Evolutionary conservation across 2,797 vertebrate species (phyloP).

Genomic region (Mionectes olivaceus): DNA sequence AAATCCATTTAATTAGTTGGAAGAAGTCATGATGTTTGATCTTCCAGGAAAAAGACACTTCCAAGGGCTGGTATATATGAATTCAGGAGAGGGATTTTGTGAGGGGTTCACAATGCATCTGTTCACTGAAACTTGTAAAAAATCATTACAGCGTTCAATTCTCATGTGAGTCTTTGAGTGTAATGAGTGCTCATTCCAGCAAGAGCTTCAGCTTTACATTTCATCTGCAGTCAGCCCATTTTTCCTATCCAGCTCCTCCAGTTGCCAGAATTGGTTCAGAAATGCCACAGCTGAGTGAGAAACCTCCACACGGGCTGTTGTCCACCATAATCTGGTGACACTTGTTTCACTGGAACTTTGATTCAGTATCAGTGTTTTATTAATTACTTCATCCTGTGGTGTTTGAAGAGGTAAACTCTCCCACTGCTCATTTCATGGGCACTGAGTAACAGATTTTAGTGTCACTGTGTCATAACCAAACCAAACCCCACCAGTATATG

Average conservation of each 20-base stretch:
- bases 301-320: background rate
- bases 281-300: background rate
- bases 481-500: background rate
- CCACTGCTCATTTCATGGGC: background rate
- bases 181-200: background rate
- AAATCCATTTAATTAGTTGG: constrained; percentile 37
- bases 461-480: background rate
- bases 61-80: background rate
- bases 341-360: background rate
- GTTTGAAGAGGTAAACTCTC: background rate
- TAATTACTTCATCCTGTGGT: background rate
- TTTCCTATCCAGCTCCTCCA: background rate
- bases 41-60: constrained; percentile 3
- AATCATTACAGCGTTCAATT: background rate
- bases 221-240: background rate
- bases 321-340: background rate
- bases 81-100: background rate
- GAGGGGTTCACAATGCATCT: background rate
- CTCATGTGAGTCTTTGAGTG: background rate
- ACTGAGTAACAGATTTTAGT: background rate
- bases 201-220: background rate
- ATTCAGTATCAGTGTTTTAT: background rate
- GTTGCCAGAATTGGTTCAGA: background rate
- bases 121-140: background rate
- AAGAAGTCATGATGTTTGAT: constrained; percentile 24